phyloP scores from a whole-genome alignment of 2,113 vertebrate genomes.

The Macrotus californicus region DNA sequence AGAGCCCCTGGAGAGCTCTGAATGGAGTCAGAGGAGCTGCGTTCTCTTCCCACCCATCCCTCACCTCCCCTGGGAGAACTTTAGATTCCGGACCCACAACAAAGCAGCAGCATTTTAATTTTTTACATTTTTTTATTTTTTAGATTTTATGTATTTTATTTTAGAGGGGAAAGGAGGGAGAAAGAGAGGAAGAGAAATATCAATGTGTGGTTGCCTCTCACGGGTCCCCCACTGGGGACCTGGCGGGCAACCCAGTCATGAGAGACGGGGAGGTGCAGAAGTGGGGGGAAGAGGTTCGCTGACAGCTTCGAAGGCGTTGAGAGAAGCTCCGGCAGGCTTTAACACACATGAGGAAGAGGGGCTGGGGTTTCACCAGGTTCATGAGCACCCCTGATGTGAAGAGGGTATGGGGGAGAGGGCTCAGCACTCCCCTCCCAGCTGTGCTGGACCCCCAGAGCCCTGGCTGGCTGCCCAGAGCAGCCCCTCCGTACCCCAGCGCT shows the following conservation, averaged over 20 bases:
- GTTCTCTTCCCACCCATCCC: neutral
- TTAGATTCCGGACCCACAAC: neutral
- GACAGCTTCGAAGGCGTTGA: rapidly evolving
- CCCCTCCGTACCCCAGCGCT: no score
- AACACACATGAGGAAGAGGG: neutral
- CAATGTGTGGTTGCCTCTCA: no score
- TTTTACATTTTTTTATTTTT: no score
- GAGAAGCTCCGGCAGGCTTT: neutral
- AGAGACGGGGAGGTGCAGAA: neutral
- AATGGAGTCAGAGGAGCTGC: no score
- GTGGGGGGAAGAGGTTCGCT: no score
- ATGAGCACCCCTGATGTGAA: neutral
- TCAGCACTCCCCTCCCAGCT: neutral
- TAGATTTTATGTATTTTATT: no score
- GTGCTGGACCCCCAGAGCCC: neutral
- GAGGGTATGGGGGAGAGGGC: rapidly evolving
- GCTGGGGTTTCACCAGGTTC: neutral
- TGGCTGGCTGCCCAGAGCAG: neutral
- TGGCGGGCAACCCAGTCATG: no score
- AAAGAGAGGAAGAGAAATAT: no score
- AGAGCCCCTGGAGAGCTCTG: neutral
- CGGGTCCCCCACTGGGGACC: no score
- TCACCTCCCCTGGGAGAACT: neutral
- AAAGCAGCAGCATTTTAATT: neutral
- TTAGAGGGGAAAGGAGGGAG: no score